Percentiles rank a stretch among this genome's conserved stretches.
These are phyloP conservation scores for Paelopatides confundens DNA, from an alignment of 53 echinoderm and acorn worm genomes.

Conservation along the genomic window DNA sequence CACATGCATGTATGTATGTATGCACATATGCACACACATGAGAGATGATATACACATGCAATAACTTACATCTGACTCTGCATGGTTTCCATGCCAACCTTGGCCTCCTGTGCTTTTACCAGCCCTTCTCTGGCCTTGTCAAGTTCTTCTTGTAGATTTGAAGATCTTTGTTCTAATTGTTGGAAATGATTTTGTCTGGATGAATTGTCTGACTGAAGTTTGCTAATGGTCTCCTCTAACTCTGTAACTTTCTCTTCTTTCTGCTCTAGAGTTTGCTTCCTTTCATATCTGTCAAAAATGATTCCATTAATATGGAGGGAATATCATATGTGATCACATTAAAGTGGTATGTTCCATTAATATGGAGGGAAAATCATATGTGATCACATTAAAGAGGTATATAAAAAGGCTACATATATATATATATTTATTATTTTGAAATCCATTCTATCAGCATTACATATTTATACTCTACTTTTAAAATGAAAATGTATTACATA, in stretches of 20 bases:
- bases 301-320: no score
- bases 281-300: constrained; percentile 22
- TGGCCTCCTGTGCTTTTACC: not conserved
- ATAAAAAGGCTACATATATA: no score
- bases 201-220: not conserved
- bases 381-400: no score
- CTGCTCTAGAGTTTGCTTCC: constrained; percentile 3
- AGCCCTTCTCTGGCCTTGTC: not conserved
- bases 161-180: not conserved
- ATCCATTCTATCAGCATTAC: no score
- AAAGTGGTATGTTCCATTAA: no score
- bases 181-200: not conserved
- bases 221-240: not conserved
- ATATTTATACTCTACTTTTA: no score
- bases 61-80: constrained; percentile 14
- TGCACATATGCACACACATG: not conserved
- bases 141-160: not conserved
- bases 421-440: no score
- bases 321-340: no score
- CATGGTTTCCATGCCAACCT: not conserved
- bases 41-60: not conserved
- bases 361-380: no score
- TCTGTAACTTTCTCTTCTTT: constrained; percentile 8
- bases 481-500: no score
- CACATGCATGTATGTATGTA: not conserved